phyloP scores from a whole-genome alignment of 2,888 invertebrate genomes.

The Lycaena phlaeas region DNA sequence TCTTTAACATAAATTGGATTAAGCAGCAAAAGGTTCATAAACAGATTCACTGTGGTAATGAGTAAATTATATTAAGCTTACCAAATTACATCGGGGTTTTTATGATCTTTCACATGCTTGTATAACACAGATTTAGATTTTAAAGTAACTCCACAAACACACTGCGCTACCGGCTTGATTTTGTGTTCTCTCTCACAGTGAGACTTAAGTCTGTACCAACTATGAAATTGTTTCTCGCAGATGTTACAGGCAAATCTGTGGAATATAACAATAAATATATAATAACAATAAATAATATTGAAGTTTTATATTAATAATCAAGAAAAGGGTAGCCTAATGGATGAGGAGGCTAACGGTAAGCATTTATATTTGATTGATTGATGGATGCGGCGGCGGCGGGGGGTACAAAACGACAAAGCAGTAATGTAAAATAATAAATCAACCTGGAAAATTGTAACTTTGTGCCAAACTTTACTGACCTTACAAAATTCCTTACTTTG shows the following conservation, averaged over 20 bases:
- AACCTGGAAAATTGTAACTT: not conserved
- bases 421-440: too few relatives aligned
- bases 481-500: conserved; percentile 52
- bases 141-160: conserved; percentile 59
- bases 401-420: too few relatives aligned
- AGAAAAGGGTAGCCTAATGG: too few relatives aligned
- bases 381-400: too few relatives aligned
- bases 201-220: conserved; percentile 59
- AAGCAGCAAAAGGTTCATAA: too few relatives aligned
- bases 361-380: too few relatives aligned
- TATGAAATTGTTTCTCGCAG: conserved; percentile 51
- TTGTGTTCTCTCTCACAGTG: conserved; percentile 51
- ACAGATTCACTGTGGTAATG: too few relatives aligned
- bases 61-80: too few relatives aligned
- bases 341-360: too few relatives aligned
- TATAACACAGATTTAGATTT: conserved; percentile 67
- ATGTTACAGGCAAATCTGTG: conserved; percentile 54
- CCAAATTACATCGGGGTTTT: conserved; percentile 60
- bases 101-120: conserved; percentile 67
- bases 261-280: not conserved
- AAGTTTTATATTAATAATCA: too few relatives aligned
- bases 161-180: conserved; percentile 48
- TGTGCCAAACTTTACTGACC: conserved; percentile 31
- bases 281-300: too few relatives aligned
- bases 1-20: too few relatives aligned